Base-by-base conservation (phyloP, 2,888 invertebrate species). In the Archaeoteleia sp. region DNA sequence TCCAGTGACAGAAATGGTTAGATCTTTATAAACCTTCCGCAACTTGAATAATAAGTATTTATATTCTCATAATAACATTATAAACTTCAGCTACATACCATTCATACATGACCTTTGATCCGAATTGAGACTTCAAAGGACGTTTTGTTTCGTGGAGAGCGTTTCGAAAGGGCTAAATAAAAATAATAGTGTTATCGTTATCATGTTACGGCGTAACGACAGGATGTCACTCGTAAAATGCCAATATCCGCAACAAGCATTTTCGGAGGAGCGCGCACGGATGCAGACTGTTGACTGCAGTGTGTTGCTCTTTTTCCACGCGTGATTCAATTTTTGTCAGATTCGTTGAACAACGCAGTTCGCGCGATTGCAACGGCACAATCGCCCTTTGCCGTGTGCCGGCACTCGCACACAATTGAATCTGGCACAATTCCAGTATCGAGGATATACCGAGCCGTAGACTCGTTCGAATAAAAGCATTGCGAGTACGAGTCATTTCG, bases 291-390 rank as follows among this genome's bases (percentile, higher is more conserved):
- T 34, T 30, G 49, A 49, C 39, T 51, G 30, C 40, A 27, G 9
- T 55, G 43, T 35, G 58, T 48, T 39, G 54, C 60, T 68, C 60
- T 65, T 65, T 63, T 65, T 65, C 63, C 60, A 51, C 29, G 58
- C 49, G 55, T 60, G 55, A 65, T 69, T 55, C 68, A 63, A 65
- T 63, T 61, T 67, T 69, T 60, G 40, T 55, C 65, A 61, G 63
- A 69, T 65, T 68, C 68, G 71, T 68, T 65, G 74, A 72, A 67
- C 70, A 74, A 74, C 57, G 20, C 45, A 66, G 68, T 65, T 73
- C 72, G 71, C 71, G 57, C 66, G 69, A 72, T 72, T 58, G 63
- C 48, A 65, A 57, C 55, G 62, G 67, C 66, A 69, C 63, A 71
- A 70, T 70, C 70, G 62, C 63, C 62, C 43, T 63, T 58, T 58